phyloP scores from a whole-genome alignment of 2,888 invertebrate genomes.

The Xylocampa areola region DNA sequence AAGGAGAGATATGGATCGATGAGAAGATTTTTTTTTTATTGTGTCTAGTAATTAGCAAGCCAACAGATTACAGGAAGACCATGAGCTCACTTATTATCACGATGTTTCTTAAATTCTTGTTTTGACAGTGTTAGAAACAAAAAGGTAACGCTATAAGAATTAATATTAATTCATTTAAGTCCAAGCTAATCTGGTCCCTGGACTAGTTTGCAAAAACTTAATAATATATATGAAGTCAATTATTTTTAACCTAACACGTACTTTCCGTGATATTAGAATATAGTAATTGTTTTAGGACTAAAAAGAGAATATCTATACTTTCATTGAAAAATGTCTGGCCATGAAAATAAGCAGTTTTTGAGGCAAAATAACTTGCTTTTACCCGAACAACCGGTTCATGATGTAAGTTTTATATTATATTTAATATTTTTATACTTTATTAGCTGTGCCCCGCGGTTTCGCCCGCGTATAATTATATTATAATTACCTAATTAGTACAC shows the following conservation, averaged over 20 bases:
- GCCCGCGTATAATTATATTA: too few species aligned
- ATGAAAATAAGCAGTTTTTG: constrained; percentile 31
- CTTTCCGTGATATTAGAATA: constrained; percentile 14
- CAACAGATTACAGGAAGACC: too few species aligned
- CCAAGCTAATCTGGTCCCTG: constrained; percentile 19
- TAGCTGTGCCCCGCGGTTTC: too few species aligned
- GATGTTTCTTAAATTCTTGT: too few species aligned
- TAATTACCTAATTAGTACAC: too few species aligned
- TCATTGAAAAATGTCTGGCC: constrained; percentile 17
- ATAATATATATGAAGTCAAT: constrained; percentile 19
- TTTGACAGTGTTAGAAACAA: too few species aligned
- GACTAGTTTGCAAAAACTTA: constrained; percentile 12
- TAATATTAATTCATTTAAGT: constrained; percentile 5
- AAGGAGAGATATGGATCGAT: too few species aligned
- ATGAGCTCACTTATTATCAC: too few species aligned
- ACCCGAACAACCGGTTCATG: constrained; percentile 67
- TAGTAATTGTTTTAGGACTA: constrained; percentile 4
- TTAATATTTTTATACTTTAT: too few species aligned
- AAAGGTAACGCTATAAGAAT: too few species aligned
- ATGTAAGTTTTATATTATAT: constrained; percentile 62
- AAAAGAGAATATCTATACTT: neutral
- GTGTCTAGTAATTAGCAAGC: too few species aligned
- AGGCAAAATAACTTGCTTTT: constrained; percentile 56
- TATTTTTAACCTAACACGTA: constrained; percentile 7
- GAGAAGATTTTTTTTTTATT: too few species aligned